These are phyloP conservation scores for Parthenolecanium corni DNA, from an alignment of 2,888 invertebrate genomes.

Conservation along the genomic window DNA sequence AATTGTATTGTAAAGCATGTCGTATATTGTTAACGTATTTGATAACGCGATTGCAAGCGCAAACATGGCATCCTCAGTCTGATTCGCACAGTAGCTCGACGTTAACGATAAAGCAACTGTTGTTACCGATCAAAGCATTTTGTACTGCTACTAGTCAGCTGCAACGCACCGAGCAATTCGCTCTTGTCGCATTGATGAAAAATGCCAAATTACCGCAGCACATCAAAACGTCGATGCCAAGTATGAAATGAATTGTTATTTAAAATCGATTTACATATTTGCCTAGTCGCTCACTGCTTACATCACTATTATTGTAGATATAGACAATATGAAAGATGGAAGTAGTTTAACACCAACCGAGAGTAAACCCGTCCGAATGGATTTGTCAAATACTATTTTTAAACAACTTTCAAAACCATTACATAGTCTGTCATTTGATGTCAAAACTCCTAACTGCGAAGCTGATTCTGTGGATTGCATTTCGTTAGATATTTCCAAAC, in stretches of 20 bases:
- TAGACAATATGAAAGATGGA: slow-evolving; percentile 13
- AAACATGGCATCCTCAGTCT: not conserved
- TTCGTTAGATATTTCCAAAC: slow-evolving; percentile 5
- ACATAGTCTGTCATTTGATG: slow-evolving; percentile 37
- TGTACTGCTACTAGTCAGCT: slow-evolving; percentile 59
- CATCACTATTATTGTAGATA: not conserved
- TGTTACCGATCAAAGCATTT: slow-evolving; percentile 56
- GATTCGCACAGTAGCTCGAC: slow-evolving; percentile 29
- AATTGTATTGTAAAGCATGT: slow-evolving; percentile 55
- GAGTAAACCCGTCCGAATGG: slow-evolving; percentile 42
- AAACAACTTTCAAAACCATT: slow-evolving; percentile 61
- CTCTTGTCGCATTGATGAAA: slow-evolving; percentile 65
- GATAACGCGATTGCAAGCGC: slow-evolving; percentile 40
- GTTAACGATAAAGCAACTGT: slow-evolving; percentile 44
- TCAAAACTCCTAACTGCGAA: not conserved
- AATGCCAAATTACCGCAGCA: slow-evolving; percentile 53
- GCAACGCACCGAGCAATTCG: slow-evolving; percentile 61
- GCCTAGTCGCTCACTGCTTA: not conserved
- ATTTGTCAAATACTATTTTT: slow-evolving; percentile 58
- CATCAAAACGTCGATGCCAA: slow-evolving; percentile 37
- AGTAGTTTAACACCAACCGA: slow-evolving; percentile 8
- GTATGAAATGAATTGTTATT: not conserved
- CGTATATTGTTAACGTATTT: slow-evolving; percentile 56
- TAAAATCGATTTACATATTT: not conserved
- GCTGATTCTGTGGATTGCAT: slow-evolving; percentile 10